Conservation (phyloP, 2,113 vertebrate genomes). For the Cebus imitator region DNA sequence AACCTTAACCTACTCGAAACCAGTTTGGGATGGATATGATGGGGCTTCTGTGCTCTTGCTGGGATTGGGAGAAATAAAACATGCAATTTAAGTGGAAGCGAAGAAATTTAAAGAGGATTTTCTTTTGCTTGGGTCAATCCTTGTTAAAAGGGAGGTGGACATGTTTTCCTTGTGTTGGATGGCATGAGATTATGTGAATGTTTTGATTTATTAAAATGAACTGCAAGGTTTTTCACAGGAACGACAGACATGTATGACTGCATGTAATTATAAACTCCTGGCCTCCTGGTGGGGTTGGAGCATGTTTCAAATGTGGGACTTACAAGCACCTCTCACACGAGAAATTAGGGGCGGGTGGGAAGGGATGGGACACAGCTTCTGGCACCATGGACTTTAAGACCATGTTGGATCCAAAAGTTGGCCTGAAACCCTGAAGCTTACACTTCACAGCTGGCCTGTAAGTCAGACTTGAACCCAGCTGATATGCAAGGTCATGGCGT, state of each 20-base stretch:
- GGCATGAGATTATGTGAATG: constrained; percentile 84
- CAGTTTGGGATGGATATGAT: constrained; percentile 78
- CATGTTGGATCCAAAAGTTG: constrained; percentile 52
- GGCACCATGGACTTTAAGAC: constrained; percentile 69
- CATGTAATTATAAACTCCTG: constrained; percentile 75
- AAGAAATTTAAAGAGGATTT: constrained; percentile 80
- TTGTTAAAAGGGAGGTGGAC: constrained; percentile 77
- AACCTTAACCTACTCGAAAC: constrained; percentile 77
- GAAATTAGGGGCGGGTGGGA: constrained; percentile 61
- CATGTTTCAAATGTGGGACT: neutral
- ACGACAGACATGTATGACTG: constrained; percentile 74
- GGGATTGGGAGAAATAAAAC: constrained; percentile 86
- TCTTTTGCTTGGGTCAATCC: constrained; percentile 82
- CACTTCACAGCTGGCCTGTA: constrained; percentile 59
- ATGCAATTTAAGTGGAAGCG: constrained; percentile 82
- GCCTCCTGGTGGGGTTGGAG: constrained; percentile 77
- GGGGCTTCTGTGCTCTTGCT: constrained; percentile 79
- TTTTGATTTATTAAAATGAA: constrained; percentile 78
- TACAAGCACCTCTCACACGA: constrained; percentile 42
- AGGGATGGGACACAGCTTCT: constrained; percentile 65
- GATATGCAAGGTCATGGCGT: constrained; percentile 49
- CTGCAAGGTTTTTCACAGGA: constrained; percentile 77
- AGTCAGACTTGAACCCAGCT: constrained; percentile 55
- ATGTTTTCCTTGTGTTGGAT: constrained; percentile 83
- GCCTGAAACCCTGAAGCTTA: constrained; percentile 61